phyloP scores from a whole-genome alignment of 2,797 vertebrate genomes.

The Tragopan temminckii region DNA sequence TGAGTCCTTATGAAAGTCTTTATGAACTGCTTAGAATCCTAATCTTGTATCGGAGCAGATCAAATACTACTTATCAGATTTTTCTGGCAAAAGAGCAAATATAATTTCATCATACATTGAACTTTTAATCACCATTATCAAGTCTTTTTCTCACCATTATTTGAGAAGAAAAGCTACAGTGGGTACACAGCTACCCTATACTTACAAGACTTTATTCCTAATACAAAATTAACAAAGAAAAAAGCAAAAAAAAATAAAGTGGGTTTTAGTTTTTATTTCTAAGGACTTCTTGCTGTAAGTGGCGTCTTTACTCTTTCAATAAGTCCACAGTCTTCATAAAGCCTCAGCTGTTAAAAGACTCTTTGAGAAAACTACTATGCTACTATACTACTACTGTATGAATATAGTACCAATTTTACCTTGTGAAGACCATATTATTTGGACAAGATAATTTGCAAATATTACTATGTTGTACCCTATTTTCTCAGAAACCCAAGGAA shows the following conservation, averaged over 20 bases:
- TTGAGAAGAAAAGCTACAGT: neutral
- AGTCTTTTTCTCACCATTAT: neutral
- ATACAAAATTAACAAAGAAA: neutral
- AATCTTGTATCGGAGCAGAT: neutral
- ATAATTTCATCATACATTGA: neutral
- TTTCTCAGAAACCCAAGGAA: neutral
- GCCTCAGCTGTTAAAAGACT: neutral
- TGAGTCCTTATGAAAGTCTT: neutral
- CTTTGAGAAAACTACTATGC: neutral
- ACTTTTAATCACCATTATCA: neutral
- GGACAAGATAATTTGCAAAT: neutral
- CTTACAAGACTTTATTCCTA: neutral
- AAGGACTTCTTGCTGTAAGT: neutral
- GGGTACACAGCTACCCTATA: neutral
- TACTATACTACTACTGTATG: too few relatives aligned
- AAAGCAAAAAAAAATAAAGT: neutral
- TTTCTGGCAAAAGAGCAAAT: neutral
- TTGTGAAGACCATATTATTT: neutral
- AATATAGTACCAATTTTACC: neutral
- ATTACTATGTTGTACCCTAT: neutral
- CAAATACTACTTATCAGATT: neutral
- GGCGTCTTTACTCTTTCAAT: neutral
- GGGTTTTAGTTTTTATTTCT: neutral
- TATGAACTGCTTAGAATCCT: neutral
- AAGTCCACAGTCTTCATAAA: neutral